phyloP scores from a whole-genome alignment of 2,888 invertebrate genomes.

The Ischnus inquisitorius region DNA sequence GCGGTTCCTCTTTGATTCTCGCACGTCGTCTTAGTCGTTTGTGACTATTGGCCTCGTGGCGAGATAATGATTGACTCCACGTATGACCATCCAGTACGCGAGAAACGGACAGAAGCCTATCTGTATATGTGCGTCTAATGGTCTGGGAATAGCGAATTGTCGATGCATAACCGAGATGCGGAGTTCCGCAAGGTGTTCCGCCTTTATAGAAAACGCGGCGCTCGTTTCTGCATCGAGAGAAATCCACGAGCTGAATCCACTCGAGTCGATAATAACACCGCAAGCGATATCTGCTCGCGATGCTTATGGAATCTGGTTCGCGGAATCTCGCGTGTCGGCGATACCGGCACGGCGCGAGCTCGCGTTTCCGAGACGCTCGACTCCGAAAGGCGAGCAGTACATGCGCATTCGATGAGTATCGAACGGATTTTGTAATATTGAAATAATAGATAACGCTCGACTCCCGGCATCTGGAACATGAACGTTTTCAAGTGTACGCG shows the following conservation, averaged over 20 bases:
- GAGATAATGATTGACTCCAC: constrained; percentile 64
- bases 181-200: constrained; percentile 29
- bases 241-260: not conserved
- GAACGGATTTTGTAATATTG: constrained; percentile 13
- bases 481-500: constrained; percentile 9
- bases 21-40: constrained; percentile 39
- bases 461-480: not conserved
- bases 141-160: constrained; percentile 2
- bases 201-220: constrained; percentile 13
- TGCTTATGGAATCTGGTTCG: constrained; percentile 33
- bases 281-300: not conserved
- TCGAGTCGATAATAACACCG: constrained; percentile 9
- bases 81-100: constrained; percentile 3
- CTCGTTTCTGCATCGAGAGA: constrained; percentile 1
- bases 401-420: constrained; percentile 55
- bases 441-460: not conserved
- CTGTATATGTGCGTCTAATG: not conserved
- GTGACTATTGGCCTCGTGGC: constrained; percentile 12
- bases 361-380: constrained; percentile 43
- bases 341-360: not conserved
- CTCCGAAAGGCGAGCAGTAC: constrained; percentile 51
- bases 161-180: constrained; percentile 17
- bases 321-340: constrained; percentile 48
- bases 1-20: constrained; percentile 51
- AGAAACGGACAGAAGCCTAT: constrained; percentile 5